Percentiles rank a stretch among this genome's conserved stretches.
phyloP scores from a whole-genome alignment of 2,888 invertebrate species.

The Encarsia formosa region DNA sequence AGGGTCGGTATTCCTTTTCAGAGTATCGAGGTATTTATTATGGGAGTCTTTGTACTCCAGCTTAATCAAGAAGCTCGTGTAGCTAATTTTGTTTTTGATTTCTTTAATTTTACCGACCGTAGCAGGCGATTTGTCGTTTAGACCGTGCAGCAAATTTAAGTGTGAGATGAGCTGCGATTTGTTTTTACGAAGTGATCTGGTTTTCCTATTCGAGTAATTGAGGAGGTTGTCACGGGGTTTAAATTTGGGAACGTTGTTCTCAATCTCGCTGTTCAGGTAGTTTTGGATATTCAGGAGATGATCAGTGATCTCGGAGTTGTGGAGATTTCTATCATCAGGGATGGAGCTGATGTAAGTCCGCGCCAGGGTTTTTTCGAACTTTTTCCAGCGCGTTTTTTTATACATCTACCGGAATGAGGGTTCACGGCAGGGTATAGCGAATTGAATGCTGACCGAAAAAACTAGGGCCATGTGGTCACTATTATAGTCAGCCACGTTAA shows the following conservation, averaged over 20 bases:
- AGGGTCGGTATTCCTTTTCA: no score
- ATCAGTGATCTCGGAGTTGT: background rate
- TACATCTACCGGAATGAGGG: background rate
- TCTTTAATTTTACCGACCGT: background rate
- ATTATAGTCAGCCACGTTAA: background rate
- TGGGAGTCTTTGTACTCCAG: background rate
- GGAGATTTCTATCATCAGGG: background rate
- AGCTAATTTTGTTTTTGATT: background rate
- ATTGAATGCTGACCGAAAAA: no score
- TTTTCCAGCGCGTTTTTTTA: slow-evolving; percentile 18
- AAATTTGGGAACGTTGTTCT: background rate
- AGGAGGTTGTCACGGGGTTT: background rate
- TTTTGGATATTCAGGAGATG: background rate
- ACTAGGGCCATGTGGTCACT: slow-evolving; percentile 12
- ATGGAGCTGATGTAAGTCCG: background rate
- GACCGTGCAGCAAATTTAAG: no score
- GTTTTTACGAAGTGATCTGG: background rate
- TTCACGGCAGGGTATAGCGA: no score
- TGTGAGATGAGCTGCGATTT: background rate
- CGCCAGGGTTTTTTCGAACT: slow-evolving; percentile 1
- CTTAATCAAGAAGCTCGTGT: no score
- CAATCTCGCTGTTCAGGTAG: background rate
- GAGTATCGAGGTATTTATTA: no score
- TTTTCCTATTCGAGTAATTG: background rate
- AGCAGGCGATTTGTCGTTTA: no score